Conservation (phyloP, 2,888 invertebrate genomes). For the Stegana nigrithorax region DNA sequence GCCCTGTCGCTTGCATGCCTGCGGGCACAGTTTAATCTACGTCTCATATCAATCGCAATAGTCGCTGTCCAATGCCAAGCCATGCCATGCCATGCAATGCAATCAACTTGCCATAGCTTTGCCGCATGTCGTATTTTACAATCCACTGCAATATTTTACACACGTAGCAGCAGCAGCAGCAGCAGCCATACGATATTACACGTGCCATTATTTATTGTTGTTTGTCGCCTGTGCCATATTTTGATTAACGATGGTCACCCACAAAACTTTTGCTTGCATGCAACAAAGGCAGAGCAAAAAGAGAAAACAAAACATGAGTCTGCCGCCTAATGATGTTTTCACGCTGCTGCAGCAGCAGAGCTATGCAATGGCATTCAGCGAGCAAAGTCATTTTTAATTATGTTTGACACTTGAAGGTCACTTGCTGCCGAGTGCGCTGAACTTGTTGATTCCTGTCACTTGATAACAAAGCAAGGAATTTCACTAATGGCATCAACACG, state of each 20-base stretch:
- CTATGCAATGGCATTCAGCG: too few relatives aligned
- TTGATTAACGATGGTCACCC: constrained; percentile 17
- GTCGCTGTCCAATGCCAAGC: neutral
- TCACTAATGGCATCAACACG: too few relatives aligned
- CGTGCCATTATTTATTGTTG: neutral
- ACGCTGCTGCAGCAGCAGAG: neutral
- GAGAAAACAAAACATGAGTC: neutral
- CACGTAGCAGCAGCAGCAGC: neutral
- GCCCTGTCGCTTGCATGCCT: neutral
- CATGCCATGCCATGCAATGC: neutral
- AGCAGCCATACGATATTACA: neutral
- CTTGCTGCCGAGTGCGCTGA: neutral
- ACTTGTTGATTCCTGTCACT: too few relatives aligned
- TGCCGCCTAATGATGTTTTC: neutral
- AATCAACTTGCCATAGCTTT: neutral
- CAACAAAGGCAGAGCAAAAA: too few relatives aligned
- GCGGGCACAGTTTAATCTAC: neutral
- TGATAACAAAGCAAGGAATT: too few relatives aligned
- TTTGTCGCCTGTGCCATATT: constrained; percentile 1
- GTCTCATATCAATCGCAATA: constrained; percentile 10
- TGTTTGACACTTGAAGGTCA: constrained; percentile 4
- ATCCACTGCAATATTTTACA: neutral
- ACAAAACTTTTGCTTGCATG: neutral
- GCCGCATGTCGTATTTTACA: neutral
- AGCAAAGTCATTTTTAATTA: too few relatives aligned